Evolutionary conservation across 2,888 invertebrate genomes (phyloP), one percentile per base, ranked within the genome.

Genomic region (Dolichopus griseipennis): DNA sequence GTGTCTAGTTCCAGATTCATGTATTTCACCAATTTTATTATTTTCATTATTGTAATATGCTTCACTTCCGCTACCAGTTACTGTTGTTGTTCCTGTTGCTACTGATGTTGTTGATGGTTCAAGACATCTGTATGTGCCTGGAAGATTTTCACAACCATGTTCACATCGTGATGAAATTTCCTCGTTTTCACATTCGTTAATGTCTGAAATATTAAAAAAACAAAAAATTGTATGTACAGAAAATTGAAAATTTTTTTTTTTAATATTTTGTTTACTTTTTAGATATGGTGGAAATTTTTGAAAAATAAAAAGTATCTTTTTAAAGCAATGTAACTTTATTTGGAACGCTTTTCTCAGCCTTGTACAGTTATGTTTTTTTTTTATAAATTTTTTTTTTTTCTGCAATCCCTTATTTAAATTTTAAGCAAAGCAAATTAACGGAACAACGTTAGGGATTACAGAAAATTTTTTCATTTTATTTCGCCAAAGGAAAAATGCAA

Each of bases 131-230:
- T 85, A 90, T 0, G 87, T 85, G n/a, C 90, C 90, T 4, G 83
- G 82, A 0, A 84, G 85, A 76, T 90, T 90, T 71, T 86, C 81
- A 77, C 90, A 90, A 41, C 83, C 84, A 72, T 78, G 76, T 5
- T 78, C 75, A 71, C 88, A 83, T 70, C 77, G 70, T 61, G 75
- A 70, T 4, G 75, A 72, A n/a, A 83, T 71, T 66, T 81, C 78
- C 0, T 78, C 75, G 65, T 75, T 78, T 43, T 84, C 82, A 74
- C 90, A 90, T 77, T 90, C 90, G 75, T 90, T 85, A 37, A 89
- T 83, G 78, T 88, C 88, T 86, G 74, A 0, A 69, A 43, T n/a
- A 68, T n/a, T 43, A n/a, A 22, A 27, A 27, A 27, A 27, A 27
- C n/a, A 61, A 61, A 66, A 66, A 65, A 37, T 67, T 33, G 15